A percentile compares a stretch with the other conserved stretches of the same genome.
Conservation (phyloP, 2,888 invertebrate genomes). For the Monopis laevigella region DNA sequence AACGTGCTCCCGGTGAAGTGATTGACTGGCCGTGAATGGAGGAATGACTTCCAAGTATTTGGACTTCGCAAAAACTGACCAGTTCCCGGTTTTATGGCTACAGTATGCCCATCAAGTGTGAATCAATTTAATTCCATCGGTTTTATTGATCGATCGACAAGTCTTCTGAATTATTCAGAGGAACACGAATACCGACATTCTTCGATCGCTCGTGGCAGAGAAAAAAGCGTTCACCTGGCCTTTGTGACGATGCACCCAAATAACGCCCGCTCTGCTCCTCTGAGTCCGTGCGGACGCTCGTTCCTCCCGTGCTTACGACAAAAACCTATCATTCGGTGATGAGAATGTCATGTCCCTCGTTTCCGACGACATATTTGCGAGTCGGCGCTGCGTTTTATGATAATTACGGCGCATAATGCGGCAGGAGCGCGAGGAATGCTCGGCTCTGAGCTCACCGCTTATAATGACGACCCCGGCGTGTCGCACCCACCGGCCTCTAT, state of each 20-base stretch:
- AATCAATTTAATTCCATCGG: slow-evolving; percentile 62
- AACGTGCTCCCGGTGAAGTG: slow-evolving; percentile 37
- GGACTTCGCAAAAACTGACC: slow-evolving; percentile 48
- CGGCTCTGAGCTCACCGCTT: slow-evolving; percentile 60
- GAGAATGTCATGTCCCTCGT: slow-evolving; percentile 66
- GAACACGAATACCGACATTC: slow-evolving; percentile 60
- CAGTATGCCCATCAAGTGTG: slow-evolving; percentile 58
- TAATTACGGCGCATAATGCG: slow-evolving; percentile 65
- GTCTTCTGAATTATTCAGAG: slow-evolving; percentile 61
- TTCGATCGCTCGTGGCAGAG: slow-evolving; percentile 43
- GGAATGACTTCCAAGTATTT: slow-evolving; percentile 57
- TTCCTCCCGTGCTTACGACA: slow-evolving; percentile 43
- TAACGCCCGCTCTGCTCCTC: slow-evolving; percentile 27
- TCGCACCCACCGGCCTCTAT: slow-evolving; percentile 41
- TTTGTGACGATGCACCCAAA: slow-evolving; percentile 34
- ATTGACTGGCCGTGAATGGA: slow-evolving; percentile 49
- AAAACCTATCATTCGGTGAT: slow-evolving; percentile 56
- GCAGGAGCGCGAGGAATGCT: slow-evolving; percentile 51
- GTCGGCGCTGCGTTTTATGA: slow-evolving; percentile 59
- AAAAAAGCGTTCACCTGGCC: slow-evolving; percentile 35
- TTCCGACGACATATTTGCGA: slow-evolving; percentile 65
- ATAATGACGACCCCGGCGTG: slow-evolving; percentile 56
- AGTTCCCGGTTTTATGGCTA: slow-evolving; percentile 43
- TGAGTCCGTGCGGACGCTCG: slow-evolving; percentile 32
- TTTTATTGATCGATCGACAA: slow-evolving; percentile 64